phyloP scores from a whole-genome alignment of 1,140 invertebrate genomes.

The Rhynchophorus ferrugineus region DNA sequence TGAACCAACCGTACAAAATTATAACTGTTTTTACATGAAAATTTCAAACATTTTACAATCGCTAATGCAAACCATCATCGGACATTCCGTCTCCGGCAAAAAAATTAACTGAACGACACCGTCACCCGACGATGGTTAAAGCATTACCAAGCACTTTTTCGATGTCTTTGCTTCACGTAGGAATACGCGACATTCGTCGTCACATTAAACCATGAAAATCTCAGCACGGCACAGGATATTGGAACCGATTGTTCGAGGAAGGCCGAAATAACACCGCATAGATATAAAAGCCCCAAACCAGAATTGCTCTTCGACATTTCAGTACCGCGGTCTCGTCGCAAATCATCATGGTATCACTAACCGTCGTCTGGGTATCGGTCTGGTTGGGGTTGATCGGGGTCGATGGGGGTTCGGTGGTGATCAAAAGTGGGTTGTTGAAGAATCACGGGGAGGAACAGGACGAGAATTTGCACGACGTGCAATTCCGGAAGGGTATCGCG shows the following conservation, averaged over 20 bases:
- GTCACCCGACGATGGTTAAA: too few species aligned
- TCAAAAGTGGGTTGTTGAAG: slow-evolving; percentile 24
- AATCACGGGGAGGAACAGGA: slow-evolving; percentile 22
- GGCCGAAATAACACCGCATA: slow-evolving; percentile 22
- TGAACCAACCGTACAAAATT: too few species aligned
- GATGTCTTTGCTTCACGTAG: too few species aligned
- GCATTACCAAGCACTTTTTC: too few species aligned
- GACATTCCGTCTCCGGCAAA: too few species aligned
- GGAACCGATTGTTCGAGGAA: slow-evolving; percentile 19
- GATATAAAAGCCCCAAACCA: slow-evolving; percentile 21
- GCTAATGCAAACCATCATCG: too few species aligned
- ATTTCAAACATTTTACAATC: too few species aligned
- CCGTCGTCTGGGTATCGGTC: background rate
- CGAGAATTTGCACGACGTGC: slow-evolving; percentile 22
- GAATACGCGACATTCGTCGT: slow-evolving; percentile 18
- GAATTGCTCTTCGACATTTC: slow-evolving; percentile 16
- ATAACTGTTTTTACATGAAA: too few species aligned
- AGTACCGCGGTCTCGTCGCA: background rate
- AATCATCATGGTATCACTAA: slow-evolving; percentile 2
- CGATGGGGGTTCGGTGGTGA: slow-evolving; percentile 19
- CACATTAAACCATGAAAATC: slow-evolving; percentile 26
- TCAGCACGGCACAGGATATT: slow-evolving; percentile 19
- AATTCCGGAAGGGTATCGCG: slow-evolving; percentile 25
- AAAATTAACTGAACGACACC: too few species aligned
- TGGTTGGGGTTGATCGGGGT: slow-evolving; percentile 5